Evolutionary conservation across 1,140 invertebrate genomes (phyloP), one percentile per base, ranked within the genome.

Genomic region (Papilio helenus): DNA sequence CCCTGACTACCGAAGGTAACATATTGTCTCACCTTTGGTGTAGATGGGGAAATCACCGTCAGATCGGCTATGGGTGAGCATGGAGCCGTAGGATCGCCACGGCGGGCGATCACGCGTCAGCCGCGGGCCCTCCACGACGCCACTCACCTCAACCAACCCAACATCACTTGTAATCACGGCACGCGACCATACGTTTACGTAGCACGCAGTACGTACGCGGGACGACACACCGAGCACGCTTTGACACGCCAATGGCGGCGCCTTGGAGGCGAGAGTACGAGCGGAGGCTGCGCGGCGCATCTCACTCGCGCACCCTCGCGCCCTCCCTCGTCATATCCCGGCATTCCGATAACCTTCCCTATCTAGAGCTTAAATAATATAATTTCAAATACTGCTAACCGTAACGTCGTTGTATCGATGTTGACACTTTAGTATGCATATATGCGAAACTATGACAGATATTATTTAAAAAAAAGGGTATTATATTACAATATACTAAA

Each of bases 21-120:
- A 29, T 16, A 68, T 20, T n/a, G 55, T 20, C 55, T 58, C 88
- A 95, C 94, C 94, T 95, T 93, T 92, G 76, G 93, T 95, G 91
- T 97, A 97, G 91, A 97, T 96, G 84, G 97, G 97, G 94, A 97
- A 97, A 93, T 97, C 97, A 87, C 97, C 97, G 88, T 97, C 97
- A 89, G 97, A 97, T 93, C 97, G 96, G 90, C 97, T 97, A 93
- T 97, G 97, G 73, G 97, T 97, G 86, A 97, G 95, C 97, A 97
- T 97, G 81, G 95, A 95, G 85, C 95, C 95, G 90, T 95, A 95
- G 87, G 95, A 95, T 88, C 95, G 95, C 83, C 94, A 95, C 83
- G 94, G 94, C 88, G 91, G 90, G 76, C 87, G 85, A 83, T 92
- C 89, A 82, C 91, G 92, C 86, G 85, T 85, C 87, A 86, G 88